Evolutionary conservation across 1,140 invertebrate species (phyloP).

Genomic region (Lycorma delicatula): DNA sequence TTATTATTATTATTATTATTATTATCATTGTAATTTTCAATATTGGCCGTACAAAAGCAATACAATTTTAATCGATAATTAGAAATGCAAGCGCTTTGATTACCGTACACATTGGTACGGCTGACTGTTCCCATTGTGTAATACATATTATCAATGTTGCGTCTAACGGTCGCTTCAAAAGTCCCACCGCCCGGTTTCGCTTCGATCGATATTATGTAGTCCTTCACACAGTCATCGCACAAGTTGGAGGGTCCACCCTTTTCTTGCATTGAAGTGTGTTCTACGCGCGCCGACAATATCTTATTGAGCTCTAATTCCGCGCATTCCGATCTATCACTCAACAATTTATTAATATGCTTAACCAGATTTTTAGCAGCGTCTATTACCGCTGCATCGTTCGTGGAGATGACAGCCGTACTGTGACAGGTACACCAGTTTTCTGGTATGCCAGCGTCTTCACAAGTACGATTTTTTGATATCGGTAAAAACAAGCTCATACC

Average conservation of each 20-base stretch:
- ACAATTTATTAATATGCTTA: slow-evolving; percentile 50
- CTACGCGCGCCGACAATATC: slow-evolving; percentile 19
- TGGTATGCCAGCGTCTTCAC: slow-evolving; percentile 60
- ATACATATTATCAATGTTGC: slow-evolving; percentile 7
- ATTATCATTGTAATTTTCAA: no score
- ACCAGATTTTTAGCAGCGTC: slow-evolving; percentile 48
- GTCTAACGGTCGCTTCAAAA: slow-evolving; percentile 42
- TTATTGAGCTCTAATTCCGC: slow-evolving; percentile 16
- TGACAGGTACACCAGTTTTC: slow-evolving; percentile 81
- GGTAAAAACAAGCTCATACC: slow-evolving; percentile 68
- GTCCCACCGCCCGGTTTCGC: slow-evolving; percentile 24
- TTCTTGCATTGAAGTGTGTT: slow-evolving; percentile 1
- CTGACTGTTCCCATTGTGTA: slow-evolving; percentile 55
- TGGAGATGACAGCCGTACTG: slow-evolving; percentile 43
- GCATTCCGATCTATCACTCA: slow-evolving; percentile 51
- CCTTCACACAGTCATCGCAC: slow-evolving; percentile 6
- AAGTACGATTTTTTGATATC: slow-evolving; percentile 62
- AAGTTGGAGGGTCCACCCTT: slow-evolving; percentile 10
- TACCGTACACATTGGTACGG: slow-evolving; percentile 66
- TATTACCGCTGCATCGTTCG: slow-evolving; percentile 40
- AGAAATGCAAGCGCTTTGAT: slow-evolving; percentile 63
- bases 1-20: no score
- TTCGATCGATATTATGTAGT: slow-evolving; percentile 23
- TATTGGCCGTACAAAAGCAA: slow-evolving; percentile 72
- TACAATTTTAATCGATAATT: slow-evolving; percentile 67